Evolutionary conservation across 2,797 vertebrate species (phyloP).

Genomic region (Acomys russatus): DNA sequence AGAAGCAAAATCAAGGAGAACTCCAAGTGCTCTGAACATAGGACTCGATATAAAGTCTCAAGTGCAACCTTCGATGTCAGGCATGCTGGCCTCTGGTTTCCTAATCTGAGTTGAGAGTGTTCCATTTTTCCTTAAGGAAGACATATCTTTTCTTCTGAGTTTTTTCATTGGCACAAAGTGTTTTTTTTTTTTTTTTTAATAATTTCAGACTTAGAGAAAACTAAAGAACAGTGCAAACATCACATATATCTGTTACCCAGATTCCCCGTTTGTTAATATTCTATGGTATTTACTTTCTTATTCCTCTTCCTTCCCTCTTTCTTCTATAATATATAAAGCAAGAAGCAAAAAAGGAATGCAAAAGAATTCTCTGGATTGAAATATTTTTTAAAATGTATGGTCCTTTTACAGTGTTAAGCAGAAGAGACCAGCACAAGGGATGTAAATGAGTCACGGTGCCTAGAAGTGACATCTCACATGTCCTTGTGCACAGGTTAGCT

Average conservation of each 20-base stretch:
- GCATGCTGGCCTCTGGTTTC: background rate
- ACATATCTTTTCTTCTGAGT: background rate
- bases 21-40: background rate
- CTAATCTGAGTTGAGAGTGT: background rate
- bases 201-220: conserved; percentile 35
- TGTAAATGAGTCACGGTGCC: background rate
- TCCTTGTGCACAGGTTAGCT: background rate
- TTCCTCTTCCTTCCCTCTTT: background rate
- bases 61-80: background rate
- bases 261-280: conserved; percentile 28
- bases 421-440: background rate
- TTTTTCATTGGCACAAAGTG: background rate
- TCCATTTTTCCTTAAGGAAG: background rate
- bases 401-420: background rate
- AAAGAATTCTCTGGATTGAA: conserved; percentile 1
- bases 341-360: conserved; percentile 24
- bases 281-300: conserved; percentile 28
- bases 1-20: conserved; percentile 36
- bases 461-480: background rate
- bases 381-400: background rate
- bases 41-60: background rate
- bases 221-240: conserved; percentile 47
- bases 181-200: background rate
- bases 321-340: conserved; percentile 36
- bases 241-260: background rate